Evolutionary conservation across 2,797 vertebrate species (phyloP).

Genomic region (Dicrostonyx torquatus): DNA sequence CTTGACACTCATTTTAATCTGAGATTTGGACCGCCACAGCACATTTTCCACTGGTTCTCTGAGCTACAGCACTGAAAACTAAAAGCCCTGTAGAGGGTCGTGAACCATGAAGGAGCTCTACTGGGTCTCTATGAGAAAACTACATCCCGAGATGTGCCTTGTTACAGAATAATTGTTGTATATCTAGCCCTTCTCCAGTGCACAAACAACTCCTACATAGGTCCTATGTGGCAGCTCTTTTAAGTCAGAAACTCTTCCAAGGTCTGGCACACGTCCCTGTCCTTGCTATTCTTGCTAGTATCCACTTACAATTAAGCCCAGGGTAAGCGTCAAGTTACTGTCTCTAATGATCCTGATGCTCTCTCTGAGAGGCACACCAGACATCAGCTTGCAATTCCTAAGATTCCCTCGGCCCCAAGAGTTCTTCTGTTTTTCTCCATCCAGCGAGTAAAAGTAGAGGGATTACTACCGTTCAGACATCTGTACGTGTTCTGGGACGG

Average conservation of each 20-base stretch:
- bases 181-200: background rate
- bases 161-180: background rate
- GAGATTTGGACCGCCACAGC: constrained; percentile 58
- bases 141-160: constrained; percentile 1
- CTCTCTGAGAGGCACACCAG: constrained; percentile 54
- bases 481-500: constrained; percentile 9
- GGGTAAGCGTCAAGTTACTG: constrained; percentile 65
- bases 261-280: constrained; percentile 59
- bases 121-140: background rate
- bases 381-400: constrained; percentile 69
- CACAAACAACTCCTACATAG: constrained; percentile 31
- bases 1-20: constrained; percentile 64
- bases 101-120: background rate
- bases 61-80: constrained; percentile 32
- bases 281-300: constrained; percentile 68
- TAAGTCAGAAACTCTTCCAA: constrained; percentile 56
- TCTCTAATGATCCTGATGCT: constrained; percentile 60
- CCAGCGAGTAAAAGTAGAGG: background rate
- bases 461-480: background rate
- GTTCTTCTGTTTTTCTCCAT: constrained; percentile 53
- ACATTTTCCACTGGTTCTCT: constrained; percentile 68
- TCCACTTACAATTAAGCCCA: constrained; percentile 73
- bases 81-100: constrained; percentile 46
- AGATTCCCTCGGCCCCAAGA: constrained; percentile 54
- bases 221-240: constrained; percentile 48